These are phyloP conservation scores for Thecophora atra DNA, from an alignment of 2,888 invertebrate genomes.

Conservation along the genomic window DNA sequence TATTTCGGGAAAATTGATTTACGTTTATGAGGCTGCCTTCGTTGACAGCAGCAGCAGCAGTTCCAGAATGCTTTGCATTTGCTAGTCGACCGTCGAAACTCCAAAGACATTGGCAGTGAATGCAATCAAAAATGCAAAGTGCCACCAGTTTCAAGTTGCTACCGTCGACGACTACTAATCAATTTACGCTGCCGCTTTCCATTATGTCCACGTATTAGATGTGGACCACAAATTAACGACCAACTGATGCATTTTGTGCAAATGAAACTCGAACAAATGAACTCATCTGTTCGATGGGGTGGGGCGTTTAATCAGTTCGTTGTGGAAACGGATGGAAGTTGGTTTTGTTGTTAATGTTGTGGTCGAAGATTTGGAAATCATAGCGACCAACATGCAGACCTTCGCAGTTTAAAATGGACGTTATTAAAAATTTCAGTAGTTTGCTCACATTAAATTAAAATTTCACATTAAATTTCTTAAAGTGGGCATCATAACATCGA, in stretches of 20 bases:
- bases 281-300: too few species aligned
- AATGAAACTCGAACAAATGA: too few species aligned
- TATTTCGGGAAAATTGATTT: slow-evolving; percentile 27
- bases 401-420: too few species aligned
- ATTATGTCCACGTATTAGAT: not conserved
- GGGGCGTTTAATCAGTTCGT: too few species aligned
- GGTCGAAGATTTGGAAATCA: not conserved
- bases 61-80: not conserved
- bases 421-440: too few species aligned
- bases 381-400: not conserved
- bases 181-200: not conserved
- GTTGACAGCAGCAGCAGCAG: too few species aligned
- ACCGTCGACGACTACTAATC: not conserved
- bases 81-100: not conserved
- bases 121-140: slow-evolving; percentile 36
- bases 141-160: slow-evolving; percentile 1
- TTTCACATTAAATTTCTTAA: too few species aligned
- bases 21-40: slow-evolving; percentile 7
- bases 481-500: too few species aligned
- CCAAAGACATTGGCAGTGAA: slow-evolving; percentile 2
- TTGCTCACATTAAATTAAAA: too few species aligned
- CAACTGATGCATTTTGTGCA: not conserved
- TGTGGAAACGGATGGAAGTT: not conserved
- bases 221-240: not conserved
- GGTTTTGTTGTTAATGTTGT: not conserved